These are phyloP conservation scores for Sebastes cheni DNA, from an alignment of 2,797 vertebrate genomes.

Conservation along the genomic window DNA sequence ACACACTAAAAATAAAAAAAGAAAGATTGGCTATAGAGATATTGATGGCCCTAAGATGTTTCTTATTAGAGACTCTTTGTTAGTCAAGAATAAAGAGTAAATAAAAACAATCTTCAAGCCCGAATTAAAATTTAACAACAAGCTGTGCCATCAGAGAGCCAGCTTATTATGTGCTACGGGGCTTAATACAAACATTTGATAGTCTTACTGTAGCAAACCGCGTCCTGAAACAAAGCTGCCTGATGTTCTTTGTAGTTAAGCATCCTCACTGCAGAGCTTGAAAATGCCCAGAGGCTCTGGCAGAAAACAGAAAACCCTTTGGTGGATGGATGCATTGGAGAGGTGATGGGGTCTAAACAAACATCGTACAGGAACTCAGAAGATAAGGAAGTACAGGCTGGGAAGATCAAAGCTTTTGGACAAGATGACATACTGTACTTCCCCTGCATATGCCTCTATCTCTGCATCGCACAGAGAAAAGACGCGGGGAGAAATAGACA, in stretches of 20 bases:
- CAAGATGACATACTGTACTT: conserved; percentile 74
- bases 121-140: conserved; percentile 66
- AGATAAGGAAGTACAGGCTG: conserved; percentile 67
- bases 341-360: conserved; percentile 76
- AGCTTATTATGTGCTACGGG: conserved; percentile 59
- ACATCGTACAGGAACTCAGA: conserved; percentile 60
- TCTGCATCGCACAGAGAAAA: conserved; percentile 56
- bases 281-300: conserved; percentile 67
- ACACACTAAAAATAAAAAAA: conserved; percentile 8
- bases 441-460: conserved; percentile 67
- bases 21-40: conserved; percentile 28
- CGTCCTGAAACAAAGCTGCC: conserved; percentile 72
- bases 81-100: conserved; percentile 65
- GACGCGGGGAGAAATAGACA: conserved; percentile 7
- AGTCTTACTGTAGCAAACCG: conserved; percentile 55
- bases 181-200: conserved; percentile 73
- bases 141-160: conserved; percentile 48
- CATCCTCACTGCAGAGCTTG: conserved; percentile 56
- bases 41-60: conserved; percentile 36
- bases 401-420: conserved; percentile 76
- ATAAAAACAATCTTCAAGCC: conserved; percentile 60
- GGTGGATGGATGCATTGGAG: conserved; percentile 69
- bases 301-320: conserved; percentile 60
- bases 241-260: conserved; percentile 75
- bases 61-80: conserved; percentile 48